Evolutionary conservation across 2,797 vertebrate genomes (phyloP), one percentile per base, ranked within the genome.

Genomic region (Caiman crocodilus): DNA sequence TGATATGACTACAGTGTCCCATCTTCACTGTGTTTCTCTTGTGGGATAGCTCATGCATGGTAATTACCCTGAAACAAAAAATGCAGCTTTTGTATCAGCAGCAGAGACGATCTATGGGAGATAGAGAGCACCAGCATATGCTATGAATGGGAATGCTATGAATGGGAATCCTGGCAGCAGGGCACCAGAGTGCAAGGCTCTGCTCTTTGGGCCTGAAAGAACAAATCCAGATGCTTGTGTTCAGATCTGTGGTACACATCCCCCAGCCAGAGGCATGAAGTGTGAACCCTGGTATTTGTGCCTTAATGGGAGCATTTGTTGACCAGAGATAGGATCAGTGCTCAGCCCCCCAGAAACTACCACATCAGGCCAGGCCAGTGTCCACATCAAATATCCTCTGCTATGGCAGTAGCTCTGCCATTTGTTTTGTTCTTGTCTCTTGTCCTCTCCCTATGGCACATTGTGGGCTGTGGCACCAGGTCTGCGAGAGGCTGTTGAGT

Each of bases 1-100:
- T 61, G 14, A 26, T 42, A 5, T n/a, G 56, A 59, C 2, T 5
- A 4, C 26, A 26, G 35, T 1, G 1, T 23, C n/a, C 26, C 0
- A 0, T 28, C 58, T 12, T 35, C 21, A 2, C 32, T 7, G 42
- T 50, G 42, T 50, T 50, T 50, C 42, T 78, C 55, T 61, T 21
- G 16, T 59, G 58, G 58, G 58, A 21, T 21, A 79, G 69, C 55
- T 28, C 57, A 56, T 50, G 10, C 42, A 50, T 50, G 9, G 42
- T 50, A 50, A 50, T 50, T 50, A 10, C 42, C 6, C 42, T 50
- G 42, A 50, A 50, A 50, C 42, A 9, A 50, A 50, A 50, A 50
- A 50, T 50, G 42, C 42, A 50, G 42, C 42, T 50, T 50, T 11
- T 50, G 42, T 50, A 50, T 50, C 10, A 50, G 42, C 42, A 50